phyloP scores from a whole-genome alignment of 2,888 invertebrate genomes.

The Prionchulus punctatus region DNA sequence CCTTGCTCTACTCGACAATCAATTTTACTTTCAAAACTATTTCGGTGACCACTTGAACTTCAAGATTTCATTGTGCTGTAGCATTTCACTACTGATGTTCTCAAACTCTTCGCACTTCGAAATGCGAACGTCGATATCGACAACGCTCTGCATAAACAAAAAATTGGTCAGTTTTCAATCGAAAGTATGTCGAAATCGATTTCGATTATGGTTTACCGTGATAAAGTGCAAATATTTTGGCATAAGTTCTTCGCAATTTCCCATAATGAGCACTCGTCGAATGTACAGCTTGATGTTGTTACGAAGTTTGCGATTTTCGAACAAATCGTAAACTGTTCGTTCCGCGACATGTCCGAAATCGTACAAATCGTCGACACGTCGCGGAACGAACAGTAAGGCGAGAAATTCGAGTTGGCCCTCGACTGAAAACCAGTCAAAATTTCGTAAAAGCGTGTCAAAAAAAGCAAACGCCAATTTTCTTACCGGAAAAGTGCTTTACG shows the following conservation, averaged over 20 bases:
- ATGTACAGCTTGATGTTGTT: conserved; percentile 97
- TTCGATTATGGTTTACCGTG: too few species aligned
- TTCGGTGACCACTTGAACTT: conserved; percentile 96
- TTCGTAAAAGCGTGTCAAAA: not conserved
- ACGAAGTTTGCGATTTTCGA: conserved; percentile 93
- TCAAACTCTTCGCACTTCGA: too few species aligned
- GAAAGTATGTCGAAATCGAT: too few species aligned
- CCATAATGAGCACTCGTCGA: conserved; percentile 96
- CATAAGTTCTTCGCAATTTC: conserved; percentile 97
- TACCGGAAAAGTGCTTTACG: conserved; percentile 39
- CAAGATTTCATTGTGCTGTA: conserved; percentile 95
- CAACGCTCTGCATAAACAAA: too few species aligned
- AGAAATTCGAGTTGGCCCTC: conserved; percentile 38
- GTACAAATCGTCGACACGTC: too few species aligned
- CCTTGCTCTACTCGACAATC: too few species aligned
- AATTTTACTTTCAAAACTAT: too few species aligned
- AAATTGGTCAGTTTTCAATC: too few species aligned
- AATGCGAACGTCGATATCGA: too few species aligned
- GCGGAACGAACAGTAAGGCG: conserved; percentile 41
- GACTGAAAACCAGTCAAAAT: not conserved
- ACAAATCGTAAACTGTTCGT: conserved; percentile 96
- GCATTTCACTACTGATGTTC: conserved; percentile 97
- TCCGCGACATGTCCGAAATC: too few species aligned
- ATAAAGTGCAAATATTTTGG: conserved; percentile 62
- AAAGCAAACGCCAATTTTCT: too few species aligned